These are phyloP conservation scores for Strix uralensis DNA, from an alignment of 2,113 vertebrate species.

Conservation along the genomic window DNA sequence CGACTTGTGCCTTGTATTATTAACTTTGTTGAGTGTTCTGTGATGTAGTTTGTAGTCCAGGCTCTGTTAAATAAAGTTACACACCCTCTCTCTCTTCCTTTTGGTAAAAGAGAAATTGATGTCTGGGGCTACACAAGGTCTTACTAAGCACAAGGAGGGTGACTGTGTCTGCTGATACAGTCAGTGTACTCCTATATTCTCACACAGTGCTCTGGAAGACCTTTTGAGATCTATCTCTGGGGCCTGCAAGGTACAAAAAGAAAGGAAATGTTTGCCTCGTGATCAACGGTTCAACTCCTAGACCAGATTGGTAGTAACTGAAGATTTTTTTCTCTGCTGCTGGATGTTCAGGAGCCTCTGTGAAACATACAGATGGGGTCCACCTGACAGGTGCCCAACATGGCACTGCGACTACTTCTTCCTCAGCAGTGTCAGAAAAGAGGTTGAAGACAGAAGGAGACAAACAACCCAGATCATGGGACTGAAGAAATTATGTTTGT, in stretches of 20 bases:
- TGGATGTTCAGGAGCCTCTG: not conserved
- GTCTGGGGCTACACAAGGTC: not conserved
- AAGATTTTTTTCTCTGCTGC: not conserved
- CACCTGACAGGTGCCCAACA: not conserved
- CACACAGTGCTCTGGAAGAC: not conserved
- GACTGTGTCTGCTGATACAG: not conserved
- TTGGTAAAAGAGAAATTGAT: not conserved
- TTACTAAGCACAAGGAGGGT: not conserved
- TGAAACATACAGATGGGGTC: not conserved
- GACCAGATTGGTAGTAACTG: not conserved
- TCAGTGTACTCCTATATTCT: not conserved
- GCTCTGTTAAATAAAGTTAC: constrained; percentile 28
- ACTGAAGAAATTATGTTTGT: not conserved
- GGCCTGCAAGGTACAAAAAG: not conserved
- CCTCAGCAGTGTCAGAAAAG: not conserved
- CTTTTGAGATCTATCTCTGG: not conserved
- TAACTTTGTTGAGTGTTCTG: constrained; percentile 51
- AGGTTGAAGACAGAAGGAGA: not conserved
- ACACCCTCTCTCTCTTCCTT: not conserved
- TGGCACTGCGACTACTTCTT: not conserved
- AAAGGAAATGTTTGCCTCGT: not conserved
- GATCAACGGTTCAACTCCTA: not conserved
- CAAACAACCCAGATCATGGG: not conserved
- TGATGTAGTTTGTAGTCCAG: constrained; percentile 27
- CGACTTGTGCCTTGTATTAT: constrained; percentile 55